Evolutionary conservation across 2,888 invertebrate species (phyloP).

Genomic region (Aplocera efformata): DNA sequence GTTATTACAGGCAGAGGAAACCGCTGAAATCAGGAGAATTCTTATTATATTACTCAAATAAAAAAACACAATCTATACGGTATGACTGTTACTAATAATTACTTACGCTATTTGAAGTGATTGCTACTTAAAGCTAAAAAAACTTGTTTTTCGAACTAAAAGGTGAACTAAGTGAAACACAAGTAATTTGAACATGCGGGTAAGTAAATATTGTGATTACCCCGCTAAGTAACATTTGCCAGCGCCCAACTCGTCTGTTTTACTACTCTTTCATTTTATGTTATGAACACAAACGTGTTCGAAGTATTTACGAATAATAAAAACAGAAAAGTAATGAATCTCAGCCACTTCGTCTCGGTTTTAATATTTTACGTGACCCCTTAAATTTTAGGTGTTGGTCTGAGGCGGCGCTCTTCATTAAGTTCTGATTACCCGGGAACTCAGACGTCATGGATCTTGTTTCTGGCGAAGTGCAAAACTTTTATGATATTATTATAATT

Average conservation of each 20-base stretch:
- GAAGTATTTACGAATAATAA: slow-evolving; percentile 76
- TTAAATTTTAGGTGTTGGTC: slow-evolving; percentile 59
- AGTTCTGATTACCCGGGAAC: slow-evolving; percentile 70
- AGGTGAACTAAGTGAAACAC: slow-evolving; percentile 18
- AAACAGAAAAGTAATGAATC: slow-evolving; percentile 78
- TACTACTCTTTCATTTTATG: slow-evolving; percentile 70
- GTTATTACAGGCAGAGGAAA: too few relatives aligned
- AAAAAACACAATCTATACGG: background rate
- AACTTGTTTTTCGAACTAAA: too few relatives aligned
- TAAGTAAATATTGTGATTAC: slow-evolving; percentile 47
- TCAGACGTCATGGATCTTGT: slow-evolving; percentile 64
- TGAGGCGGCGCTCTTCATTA: slow-evolving; percentile 69
- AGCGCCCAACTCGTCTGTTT: slow-evolving; percentile 52
- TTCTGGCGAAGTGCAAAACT: slow-evolving; percentile 76
- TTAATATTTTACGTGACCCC: slow-evolving; percentile 81
- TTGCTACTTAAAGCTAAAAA: too few relatives aligned
- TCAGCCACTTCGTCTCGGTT: slow-evolving; percentile 77
- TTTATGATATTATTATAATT: slow-evolving; percentile 77
- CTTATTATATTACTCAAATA: too few relatives aligned
- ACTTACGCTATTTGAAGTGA: too few relatives aligned
- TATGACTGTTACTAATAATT: too few relatives aligned
- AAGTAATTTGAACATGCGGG: slow-evolving; percentile 36
- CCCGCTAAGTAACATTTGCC: slow-evolving; percentile 61
- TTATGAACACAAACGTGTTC: slow-evolving; percentile 57
- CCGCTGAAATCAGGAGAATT: too few relatives aligned